Base-by-base conservation (phyloP, 2,797 vertebrate genomes). In the Chromis chromis region DNA sequence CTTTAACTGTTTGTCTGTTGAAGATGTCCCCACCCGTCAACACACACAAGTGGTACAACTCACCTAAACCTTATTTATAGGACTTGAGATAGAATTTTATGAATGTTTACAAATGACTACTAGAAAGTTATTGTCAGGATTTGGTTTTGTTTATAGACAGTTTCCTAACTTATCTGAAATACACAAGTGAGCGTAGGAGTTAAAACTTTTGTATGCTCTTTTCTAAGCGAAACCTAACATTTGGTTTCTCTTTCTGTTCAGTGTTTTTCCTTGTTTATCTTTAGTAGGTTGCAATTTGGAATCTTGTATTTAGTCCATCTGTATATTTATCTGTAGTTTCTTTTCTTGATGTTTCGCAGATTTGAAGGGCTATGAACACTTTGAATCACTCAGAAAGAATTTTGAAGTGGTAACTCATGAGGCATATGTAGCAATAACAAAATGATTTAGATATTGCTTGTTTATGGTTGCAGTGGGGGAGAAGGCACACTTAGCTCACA, bases 391-490 rank as follows among this genome's bases (percentile, higher is more conserved):
- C 76, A 71, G 33, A 36, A 76, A 72, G 70, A 72, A 27, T 72
- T 90, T 76, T 71, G 65, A 79, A 69, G 54, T 55, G 14, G 64
- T 81, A 60, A 88, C 56, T 86, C 57, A 52, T 77, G 57, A 83
- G 65, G 70, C 83, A 89, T 60, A 90, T 92, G 92, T 93, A 94
- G 93, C 94, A 94, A 93, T 93, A 94, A 93, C 50, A 70, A 68
- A 77, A 71, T 24, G 56, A 64, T 17, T 22, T 74, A 64, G 63
- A 65, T 75, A 77, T 78, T 70, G 72, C 74, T 83, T 78, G 82
- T 74, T 65, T 63, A 63, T 64, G 68, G 64, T 86, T 78, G 76
- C 76, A 74, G 82, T 81, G 79, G 81, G 81, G 72, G 64, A 57
- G 55, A 74, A 54, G 69, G 65, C 74, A 75, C 72, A 76, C 52